These are phyloP conservation scores for Triplophysa bombifrons DNA, from an alignment of 2,797 vertebrate species.

Conservation along the genomic window DNA sequence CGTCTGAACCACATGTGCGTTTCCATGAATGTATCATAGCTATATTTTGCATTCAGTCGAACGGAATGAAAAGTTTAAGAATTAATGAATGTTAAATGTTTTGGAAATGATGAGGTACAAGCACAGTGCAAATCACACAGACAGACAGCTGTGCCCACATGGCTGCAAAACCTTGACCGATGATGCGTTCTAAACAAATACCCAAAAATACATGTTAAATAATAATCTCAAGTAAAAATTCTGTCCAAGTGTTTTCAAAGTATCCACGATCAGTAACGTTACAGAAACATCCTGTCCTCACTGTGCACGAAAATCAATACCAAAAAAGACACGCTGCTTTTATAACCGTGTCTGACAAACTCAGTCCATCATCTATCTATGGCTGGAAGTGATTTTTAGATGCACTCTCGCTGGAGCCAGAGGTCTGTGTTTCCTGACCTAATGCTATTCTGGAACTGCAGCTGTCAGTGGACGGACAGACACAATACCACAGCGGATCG, in stretches of 20 bases:
- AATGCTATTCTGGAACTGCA: constrained; percentile 54
- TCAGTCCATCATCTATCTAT: constrained; percentile 14
- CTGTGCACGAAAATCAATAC: constrained; percentile 39
- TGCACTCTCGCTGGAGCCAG: constrained; percentile 30
- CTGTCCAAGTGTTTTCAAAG: not conserved
- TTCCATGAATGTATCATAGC: not conserved
- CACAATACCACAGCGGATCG: constrained; percentile 41
- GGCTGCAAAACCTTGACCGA: constrained; percentile 22
- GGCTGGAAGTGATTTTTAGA: constrained; percentile 25
- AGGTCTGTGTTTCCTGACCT: constrained; percentile 37
- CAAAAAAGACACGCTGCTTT: constrained; percentile 24
- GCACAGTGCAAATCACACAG: constrained; percentile 24
- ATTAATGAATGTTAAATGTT: constrained; percentile 46
- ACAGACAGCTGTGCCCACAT: constrained; percentile 34
- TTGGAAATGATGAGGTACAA: constrained; percentile 37
- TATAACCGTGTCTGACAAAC: constrained; percentile 33
- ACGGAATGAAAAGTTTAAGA: constrained; percentile 13
- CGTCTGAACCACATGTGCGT: not conserved
- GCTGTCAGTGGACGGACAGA: constrained; percentile 49
- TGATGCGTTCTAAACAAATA: constrained; percentile 30
- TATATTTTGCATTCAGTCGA: constrained; percentile 19
- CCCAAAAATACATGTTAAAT: constrained; percentile 41
- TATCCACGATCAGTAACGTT: constrained; percentile 9
- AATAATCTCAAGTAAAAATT: constrained; percentile 43
- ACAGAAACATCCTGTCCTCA: constrained; percentile 32